Conservation (phyloP, 2,888 invertebrate genomes). For the Chirona hameri region DNA sequence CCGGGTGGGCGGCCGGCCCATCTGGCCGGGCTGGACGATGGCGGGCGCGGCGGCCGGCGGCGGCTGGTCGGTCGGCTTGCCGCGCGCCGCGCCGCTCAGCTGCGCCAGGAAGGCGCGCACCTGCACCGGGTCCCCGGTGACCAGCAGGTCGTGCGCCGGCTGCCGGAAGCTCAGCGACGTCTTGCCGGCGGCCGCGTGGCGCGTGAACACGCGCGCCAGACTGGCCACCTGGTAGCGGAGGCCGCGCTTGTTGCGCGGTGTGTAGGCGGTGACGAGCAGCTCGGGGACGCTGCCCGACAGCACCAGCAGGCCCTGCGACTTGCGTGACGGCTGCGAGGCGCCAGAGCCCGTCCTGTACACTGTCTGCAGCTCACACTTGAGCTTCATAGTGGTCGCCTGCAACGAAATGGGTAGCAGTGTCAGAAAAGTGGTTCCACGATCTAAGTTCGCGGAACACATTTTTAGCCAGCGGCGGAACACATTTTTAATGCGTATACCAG, state of each 20-base stretch:
- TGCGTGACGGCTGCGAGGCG: neutral
- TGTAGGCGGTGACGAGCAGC: slow-evolving; percentile 13
- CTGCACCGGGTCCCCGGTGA: neutral
- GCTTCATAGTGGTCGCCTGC: neutral
- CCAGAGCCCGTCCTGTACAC: slow-evolving; percentile 5
- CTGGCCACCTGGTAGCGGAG: neutral
- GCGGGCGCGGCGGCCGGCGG: neutral
- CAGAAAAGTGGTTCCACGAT: too few species aligned
- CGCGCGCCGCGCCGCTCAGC: neutral
- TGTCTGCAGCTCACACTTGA: slow-evolving; percentile 23
- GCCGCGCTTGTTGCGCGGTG: neutral
- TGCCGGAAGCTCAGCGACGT: slow-evolving; percentile 3
- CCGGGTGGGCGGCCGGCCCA: neutral
- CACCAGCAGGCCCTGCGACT: slow-evolving; percentile 14
- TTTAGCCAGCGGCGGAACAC: too few species aligned
- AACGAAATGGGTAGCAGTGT: too few species aligned
- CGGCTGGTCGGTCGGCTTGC: too few species aligned
- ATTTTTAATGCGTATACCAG: too few species aligned
- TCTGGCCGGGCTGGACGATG: neutral
- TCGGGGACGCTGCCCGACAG: neutral
- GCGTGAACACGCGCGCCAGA: slow-evolving; percentile 1
- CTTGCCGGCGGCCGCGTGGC: slow-evolving; percentile 1
- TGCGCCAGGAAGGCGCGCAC: slow-evolving; percentile 9
- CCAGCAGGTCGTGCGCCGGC: slow-evolving; percentile 26
- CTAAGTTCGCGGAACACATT: too few species aligned